Evolutionary conservation across 2,113 vertebrate species (phyloP).

Genomic region (Scopus umbretta): DNA sequence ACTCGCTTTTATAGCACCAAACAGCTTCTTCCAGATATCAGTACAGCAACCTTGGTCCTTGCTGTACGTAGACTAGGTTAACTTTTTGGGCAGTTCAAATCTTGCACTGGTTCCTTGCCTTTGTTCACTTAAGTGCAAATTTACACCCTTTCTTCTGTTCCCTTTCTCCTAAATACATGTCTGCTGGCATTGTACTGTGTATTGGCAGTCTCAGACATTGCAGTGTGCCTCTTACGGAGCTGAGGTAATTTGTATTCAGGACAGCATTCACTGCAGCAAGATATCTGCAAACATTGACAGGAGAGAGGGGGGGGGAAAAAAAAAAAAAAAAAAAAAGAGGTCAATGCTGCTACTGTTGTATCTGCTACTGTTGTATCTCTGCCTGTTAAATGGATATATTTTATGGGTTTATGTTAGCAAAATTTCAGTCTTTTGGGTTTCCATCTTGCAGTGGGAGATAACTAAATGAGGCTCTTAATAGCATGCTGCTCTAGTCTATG

Average conservation of each 20-base stretch:
- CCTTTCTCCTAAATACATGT: not conserved
- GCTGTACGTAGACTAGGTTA: not conserved
- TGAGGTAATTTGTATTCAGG: constrained; percentile 45
- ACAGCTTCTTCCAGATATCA: not conserved
- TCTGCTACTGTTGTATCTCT: not conserved
- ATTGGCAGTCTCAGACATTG: not conserved
- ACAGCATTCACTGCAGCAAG: constrained; percentile 41
- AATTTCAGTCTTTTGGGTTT: not conserved
- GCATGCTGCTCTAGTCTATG: not conserved
- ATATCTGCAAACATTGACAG: not conserved
- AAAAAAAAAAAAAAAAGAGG: no score
- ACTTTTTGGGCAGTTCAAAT: not conserved
- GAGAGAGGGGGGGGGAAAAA: no score
- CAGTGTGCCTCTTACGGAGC: not conserved
- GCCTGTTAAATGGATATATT: not conserved
- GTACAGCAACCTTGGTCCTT: not conserved
- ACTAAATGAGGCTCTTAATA: not conserved
- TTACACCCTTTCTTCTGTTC: not conserved
- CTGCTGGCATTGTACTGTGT: not conserved
- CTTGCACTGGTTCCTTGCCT: not conserved
- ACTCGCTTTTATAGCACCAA: not conserved
- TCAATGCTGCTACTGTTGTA: no score
- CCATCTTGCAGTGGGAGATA: not conserved
- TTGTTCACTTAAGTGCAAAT: not conserved
- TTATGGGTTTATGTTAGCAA: not conserved